Evolutionary conservation across 2,888 invertebrate genomes (phyloP), one percentile per base, ranked within the genome.

Genomic region (Eristalis tenax): DNA sequence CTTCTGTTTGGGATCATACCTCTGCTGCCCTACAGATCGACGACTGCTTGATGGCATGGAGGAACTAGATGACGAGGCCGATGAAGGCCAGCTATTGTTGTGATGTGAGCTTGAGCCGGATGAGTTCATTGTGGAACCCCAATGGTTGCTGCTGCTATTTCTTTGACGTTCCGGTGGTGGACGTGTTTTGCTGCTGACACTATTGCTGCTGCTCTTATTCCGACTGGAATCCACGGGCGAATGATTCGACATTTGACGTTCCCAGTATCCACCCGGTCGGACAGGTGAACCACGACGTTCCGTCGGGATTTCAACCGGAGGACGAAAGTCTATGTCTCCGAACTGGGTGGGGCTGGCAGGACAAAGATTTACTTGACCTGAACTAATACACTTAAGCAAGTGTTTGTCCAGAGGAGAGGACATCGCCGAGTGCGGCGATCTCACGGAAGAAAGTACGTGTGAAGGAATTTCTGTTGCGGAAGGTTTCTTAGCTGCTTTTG

Each of bases 281-380:
- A 89, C 6, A 4, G 89, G 90, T 6, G 90, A 90, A 4, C 80
- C 65, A 38, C 89, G 89, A 1, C 90, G 84, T 82, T 90, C 90
- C 4, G 90, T 90, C 0, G 90, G 90, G 84, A 90, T 90, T 40
- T 89, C 90, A 22, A 90, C 89, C 11, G 88, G 59, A 28, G 83
- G 76, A 61, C 89, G 89, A 23, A 88, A 84, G 23, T 77, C 66
- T 4, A 74, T 76, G 0, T 81, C 80, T 1, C 80, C 66, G 1
- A 74, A n/a, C 23, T 90, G 89, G 50, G 90, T 89, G 3, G 90
- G 90, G 88, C 90, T 90, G 10, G 90, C 90, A 3, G 90, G 90
- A 10, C 90, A 80, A 3, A 81, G 70, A 35, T 81, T 89, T 13
- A 86, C 82, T 75, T 83, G 83, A 15, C 70, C 65, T 50, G 78